Base-by-base conservation (phyloP, 2,113 vertebrate species). In the Hoplias malabaricus region DNA sequence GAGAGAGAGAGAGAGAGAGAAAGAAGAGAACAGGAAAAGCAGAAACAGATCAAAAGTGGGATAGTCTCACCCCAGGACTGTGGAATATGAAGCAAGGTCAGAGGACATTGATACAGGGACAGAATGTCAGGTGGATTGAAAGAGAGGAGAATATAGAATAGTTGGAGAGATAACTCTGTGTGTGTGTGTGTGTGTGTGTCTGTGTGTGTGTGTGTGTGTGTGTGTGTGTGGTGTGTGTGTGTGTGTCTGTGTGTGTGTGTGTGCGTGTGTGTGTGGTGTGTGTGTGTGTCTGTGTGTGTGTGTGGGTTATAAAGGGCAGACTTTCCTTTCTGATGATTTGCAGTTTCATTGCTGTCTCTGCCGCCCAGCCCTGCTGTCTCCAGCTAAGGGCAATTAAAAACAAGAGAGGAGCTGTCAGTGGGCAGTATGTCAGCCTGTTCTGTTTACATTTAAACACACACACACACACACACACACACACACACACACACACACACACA, bases 101-200 rank as follows among this genome's bases (percentile, higher is more conserved):
- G 9, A 69, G 77, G 62, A 79, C 50, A 11, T 8, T 59, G 9
- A 75, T 38, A 33, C 53, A 48, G 62, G 66, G 50, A 73, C 62
- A 50, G 42, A 68, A 67, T 61, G 71, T 23, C 33, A 31, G 54
- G 56, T 40, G 21, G 13, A 6, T 54, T 54, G 61, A 66, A 43
- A 66, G 14, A 54, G 46, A 40, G 13, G 23, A 40, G 50, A 25
- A 11, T 34, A 8, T 31, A 61, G 36, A 13, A 0, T 16, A 48
- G 43, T 25, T 43, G 14, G 53, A 43, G 5, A 0, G 25, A 61
- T 69, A 42, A 31, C 40, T 31, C 25, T 33, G 14, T 66, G 36
- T 67, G 29, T 21, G 46, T 69, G 66, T 69, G 43, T 69, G 43
- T 53, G 68, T 40, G 36, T 21, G 62, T 6, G 53, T 56, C 19